A percentile compares a stretch with the other conserved stretches of the same genome.
Conservation (phyloP, 30 jellyfish, hydroid and myxozoan genomes). For the Chrysaora quinquecirrha region DNA sequence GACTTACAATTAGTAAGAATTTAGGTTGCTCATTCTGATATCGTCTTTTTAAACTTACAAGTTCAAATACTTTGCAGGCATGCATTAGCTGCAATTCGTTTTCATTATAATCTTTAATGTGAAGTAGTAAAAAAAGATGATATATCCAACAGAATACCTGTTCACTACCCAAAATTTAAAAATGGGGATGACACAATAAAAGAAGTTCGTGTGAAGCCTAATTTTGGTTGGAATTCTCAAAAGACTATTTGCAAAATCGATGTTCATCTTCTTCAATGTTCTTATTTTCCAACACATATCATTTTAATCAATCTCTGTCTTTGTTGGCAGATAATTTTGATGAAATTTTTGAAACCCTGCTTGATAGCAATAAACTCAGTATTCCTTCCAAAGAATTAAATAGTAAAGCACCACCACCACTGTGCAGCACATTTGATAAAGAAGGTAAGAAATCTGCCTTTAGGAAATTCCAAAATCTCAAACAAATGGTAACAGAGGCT, state of each 20-base stretch:
- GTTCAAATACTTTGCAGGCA: conserved; percentile 2
- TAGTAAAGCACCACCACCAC: conserved; percentile 32
- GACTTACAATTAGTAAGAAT: neutral
- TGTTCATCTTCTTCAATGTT: too few relatives aligned
- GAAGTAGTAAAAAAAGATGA: conserved; percentile 26
- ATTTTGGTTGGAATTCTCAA: conserved; percentile 32
- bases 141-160: conserved; percentile 4
- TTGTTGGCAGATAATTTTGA: too few relatives aligned
- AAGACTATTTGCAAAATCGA: too few relatives aligned
- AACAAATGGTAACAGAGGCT: conserved; percentile 5
- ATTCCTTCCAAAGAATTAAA: neutral
- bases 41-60: neutral
- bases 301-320: too few relatives aligned
- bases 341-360: conserved; percentile 15
- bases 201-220: conserved; percentile 29
- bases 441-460: conserved; percentile 19
- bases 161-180: conserved; percentile 55
- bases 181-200: conserved; percentile 55
- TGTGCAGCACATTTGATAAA: conserved; percentile 17
- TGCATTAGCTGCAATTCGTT: conserved; percentile 43
- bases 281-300: too few relatives aligned
- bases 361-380: conserved; percentile 17
- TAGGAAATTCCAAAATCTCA: neutral
- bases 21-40: neutral
- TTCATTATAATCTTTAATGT: conserved; percentile 23